Conservation (phyloP, 2,797 vertebrate genomes). For the Falco cherrug region DNA sequence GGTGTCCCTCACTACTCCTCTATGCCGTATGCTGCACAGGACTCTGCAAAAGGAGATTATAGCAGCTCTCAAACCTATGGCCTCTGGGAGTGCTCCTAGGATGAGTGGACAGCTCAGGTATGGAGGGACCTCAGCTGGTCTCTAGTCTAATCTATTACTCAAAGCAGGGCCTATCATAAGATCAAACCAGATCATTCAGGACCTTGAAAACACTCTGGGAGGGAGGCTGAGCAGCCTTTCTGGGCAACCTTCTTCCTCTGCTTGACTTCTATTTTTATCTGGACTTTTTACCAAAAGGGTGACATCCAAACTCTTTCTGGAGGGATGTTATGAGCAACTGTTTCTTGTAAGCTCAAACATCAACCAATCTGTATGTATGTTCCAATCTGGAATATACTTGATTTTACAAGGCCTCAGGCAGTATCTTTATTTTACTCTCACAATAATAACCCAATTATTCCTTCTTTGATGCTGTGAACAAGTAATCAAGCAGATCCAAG, state of each 20-base stretch:
- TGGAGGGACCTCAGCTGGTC: neutral
- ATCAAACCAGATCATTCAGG: neutral
- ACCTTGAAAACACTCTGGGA: neutral
- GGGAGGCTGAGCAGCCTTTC: neutral
- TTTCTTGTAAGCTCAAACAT: neutral
- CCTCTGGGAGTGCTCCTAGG: neutral
- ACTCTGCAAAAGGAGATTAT: neutral
- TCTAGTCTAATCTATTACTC: neutral
- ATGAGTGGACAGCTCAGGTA: neutral
- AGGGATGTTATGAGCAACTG: neutral
- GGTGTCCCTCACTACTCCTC: neutral
- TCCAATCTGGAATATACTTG: accelerated
- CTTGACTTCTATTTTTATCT: neutral
- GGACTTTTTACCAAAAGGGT: neutral
- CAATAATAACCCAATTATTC: neutral
- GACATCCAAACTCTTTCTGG: neutral
- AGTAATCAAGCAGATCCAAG: neutral
- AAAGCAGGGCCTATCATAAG: neutral
- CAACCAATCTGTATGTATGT: too few relatives aligned
- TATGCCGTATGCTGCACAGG: neutral
- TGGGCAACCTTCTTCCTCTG: neutral
- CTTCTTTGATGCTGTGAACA: neutral
- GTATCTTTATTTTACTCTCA: neutral
- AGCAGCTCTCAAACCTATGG: neutral
- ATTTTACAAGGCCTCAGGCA: neutral